Evolutionary conservation across 2,113 vertebrate species (phyloP).

Genomic region (Neodontobutis hainanensis): DNA sequence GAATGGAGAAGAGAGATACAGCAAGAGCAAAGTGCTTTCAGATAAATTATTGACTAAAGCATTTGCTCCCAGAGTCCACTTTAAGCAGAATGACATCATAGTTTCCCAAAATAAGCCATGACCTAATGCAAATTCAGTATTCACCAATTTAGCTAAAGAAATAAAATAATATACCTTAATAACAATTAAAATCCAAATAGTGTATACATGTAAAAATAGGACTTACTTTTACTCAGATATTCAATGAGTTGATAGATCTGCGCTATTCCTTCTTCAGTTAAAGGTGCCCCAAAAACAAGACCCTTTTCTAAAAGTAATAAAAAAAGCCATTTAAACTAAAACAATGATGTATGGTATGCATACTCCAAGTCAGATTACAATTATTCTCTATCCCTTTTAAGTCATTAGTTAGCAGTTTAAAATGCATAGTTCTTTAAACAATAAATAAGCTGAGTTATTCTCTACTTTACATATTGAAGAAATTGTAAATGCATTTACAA

Average conservation of each 20-base stretch:
- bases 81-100: slow-evolving; percentile 66
- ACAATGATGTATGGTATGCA: neutral
- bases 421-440: too few relatives aligned
- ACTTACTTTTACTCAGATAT: slow-evolving; percentile 94
- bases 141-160: slow-evolving; percentile 33
- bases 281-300: slow-evolving; percentile 90
- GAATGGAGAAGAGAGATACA: slow-evolving; percentile 40
- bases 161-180: neutral
- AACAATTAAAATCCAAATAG: neutral
- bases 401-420: too few relatives aligned
- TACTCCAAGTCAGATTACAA: too few relatives aligned
- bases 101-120: slow-evolving; percentile 62
- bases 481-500: too few relatives aligned
- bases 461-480: too few relatives aligned
- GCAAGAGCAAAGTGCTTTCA: slow-evolving; percentile 70
- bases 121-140: slow-evolving; percentile 53
- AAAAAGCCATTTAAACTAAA: neutral
- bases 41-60: slow-evolving; percentile 72
- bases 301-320: slow-evolving; percentile 85
- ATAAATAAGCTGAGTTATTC: too few relatives aligned
- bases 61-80: slow-evolving; percentile 63
- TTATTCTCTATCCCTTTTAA: too few relatives aligned
- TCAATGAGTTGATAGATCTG: slow-evolving; percentile 96
- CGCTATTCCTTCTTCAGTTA: slow-evolving; percentile 97
- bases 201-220: too few relatives aligned